phyloP scores from a whole-genome alignment of 2,797 vertebrate genomes.

The Macrochelys suwanniensis region DNA sequence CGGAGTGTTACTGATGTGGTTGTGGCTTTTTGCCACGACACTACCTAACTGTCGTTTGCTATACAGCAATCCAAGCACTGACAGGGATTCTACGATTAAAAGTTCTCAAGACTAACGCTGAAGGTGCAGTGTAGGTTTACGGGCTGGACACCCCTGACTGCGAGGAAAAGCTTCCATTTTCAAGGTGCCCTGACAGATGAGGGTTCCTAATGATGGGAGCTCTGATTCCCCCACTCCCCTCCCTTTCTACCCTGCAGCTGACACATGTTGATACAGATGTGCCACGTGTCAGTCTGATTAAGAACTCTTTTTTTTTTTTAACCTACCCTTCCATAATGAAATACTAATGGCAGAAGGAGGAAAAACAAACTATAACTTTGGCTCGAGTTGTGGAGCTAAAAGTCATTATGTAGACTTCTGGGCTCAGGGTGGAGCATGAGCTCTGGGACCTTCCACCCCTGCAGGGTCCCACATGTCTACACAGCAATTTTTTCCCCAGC shows the following conservation, averaged over 20 bases:
- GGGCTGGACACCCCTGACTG: background rate
- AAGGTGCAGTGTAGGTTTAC: background rate
- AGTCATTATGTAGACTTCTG: background rate
- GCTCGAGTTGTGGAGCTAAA: background rate
- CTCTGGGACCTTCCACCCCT: background rate
- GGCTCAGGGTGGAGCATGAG: background rate
- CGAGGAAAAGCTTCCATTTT: background rate
- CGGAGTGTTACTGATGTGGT: slow-evolving; percentile 53
- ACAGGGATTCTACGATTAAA: background rate
- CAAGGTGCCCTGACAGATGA: background rate
- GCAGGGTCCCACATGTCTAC: background rate
- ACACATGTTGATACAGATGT: background rate
- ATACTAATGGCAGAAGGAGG: background rate
- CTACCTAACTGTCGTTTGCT: slow-evolving; percentile 38
- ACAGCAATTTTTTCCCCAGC: background rate
- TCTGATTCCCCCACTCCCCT: background rate
- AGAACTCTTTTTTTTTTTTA: slow-evolving; percentile 59
- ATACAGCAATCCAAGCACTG: background rate
- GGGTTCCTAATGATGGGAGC: background rate
- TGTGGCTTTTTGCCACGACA: slow-evolving; percentile 63
- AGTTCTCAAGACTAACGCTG: background rate
- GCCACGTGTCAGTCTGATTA: background rate
- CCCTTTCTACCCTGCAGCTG: background rate
- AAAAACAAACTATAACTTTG: background rate
- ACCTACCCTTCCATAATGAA: background rate